A percentile compares a stretch with the other conserved stretches of the same genome.
These are phyloP conservation scores for Craseonycteris thonglongyai DNA, from an alignment of 2,113 vertebrate species.

Conservation along the genomic window DNA sequence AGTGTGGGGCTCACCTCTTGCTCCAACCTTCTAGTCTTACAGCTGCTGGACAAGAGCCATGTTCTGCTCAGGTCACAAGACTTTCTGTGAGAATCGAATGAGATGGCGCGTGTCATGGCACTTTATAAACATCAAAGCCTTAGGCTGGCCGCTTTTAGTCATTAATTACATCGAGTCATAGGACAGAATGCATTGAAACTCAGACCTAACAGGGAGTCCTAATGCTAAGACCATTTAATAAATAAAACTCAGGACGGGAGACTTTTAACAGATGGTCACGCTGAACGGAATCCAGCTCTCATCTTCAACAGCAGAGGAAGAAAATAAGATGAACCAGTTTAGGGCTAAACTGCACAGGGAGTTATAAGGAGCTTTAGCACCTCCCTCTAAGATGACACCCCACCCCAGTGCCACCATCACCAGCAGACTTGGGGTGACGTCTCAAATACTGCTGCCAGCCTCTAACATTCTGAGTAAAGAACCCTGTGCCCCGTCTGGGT, in stretches of 20 bases:
- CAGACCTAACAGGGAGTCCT: neutral
- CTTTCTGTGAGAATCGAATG: neutral
- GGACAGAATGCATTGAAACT: neutral
- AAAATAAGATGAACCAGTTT: neutral
- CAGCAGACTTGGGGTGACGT: neutral
- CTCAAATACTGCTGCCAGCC: neutral
- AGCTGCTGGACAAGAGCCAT: neutral
- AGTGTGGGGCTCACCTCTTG: neutral
- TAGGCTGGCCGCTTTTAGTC: neutral
- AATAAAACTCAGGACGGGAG: neutral
- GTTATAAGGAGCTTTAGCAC: neutral
- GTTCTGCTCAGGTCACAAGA: neutral
- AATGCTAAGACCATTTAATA: neutral
- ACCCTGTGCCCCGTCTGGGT: neutral
- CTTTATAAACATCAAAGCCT: neutral
- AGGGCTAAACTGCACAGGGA: neutral
- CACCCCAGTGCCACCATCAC: neutral
- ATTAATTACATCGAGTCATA: neutral
- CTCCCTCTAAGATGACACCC: neutral
- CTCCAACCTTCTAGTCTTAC: neutral
- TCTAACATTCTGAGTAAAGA: neutral
- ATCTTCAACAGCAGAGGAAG: neutral
- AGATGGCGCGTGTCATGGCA: accelerated
- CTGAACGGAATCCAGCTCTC: neutral
- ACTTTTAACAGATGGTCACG: neutral